Base-by-base conservation (phyloP, 1,140 invertebrate genomes). In the Homalodisca vitripennis region DNA sequence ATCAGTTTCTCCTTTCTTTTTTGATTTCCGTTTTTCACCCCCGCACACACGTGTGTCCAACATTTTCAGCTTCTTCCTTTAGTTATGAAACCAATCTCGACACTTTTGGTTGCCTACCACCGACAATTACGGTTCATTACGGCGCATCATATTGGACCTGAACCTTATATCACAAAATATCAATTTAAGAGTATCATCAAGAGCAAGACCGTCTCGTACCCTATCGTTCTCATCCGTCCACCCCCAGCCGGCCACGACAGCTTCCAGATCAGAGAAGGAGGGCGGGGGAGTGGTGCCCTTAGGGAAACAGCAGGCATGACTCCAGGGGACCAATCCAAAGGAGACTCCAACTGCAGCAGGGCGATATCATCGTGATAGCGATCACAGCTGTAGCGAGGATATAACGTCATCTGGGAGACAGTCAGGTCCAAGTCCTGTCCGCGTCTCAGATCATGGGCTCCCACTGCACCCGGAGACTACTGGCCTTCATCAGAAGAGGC, bases 211-310 rank as follows among this genome's bases (percentile, higher is more conserved):
- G n/a, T n/a, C n/a, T n/a, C n/a, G n/a, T n/a, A n/a, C n/a, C n/a
- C n/a, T n/a, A n/a, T n/a, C n/a, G n/a, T 88, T 83, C 79, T 94
- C 91, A 69, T 90, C 82, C 1, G 90, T 88, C 86, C 90, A 92
- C 0, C 92, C 92, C 92, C 92, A 94, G 26, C 92, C 92, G 47
- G 90, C 89, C 0, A 90, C 89, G 0, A 85, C 85, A 0, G 89
- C 91, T 3, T 81, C 74, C 24, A 85, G 86, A 71, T 78, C 82
- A 51, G 75, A 80, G 46, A 69, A 81, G 63, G 77, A 81, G 72
- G 73, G 71, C 26, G 46, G 17, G n/a, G 22, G 27, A 20, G 24
- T 6, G 3, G 34, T 41, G 17, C 22, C 53, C 24, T n/a, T n/a
- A 14, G 89, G 89, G 24, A 95, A 79, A 80, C 92, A 95, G 88